These are phyloP conservation scores for Megaceryle maxima DNA, from an alignment of 2,113 vertebrate genomes.

Conservation along the genomic window DNA sequence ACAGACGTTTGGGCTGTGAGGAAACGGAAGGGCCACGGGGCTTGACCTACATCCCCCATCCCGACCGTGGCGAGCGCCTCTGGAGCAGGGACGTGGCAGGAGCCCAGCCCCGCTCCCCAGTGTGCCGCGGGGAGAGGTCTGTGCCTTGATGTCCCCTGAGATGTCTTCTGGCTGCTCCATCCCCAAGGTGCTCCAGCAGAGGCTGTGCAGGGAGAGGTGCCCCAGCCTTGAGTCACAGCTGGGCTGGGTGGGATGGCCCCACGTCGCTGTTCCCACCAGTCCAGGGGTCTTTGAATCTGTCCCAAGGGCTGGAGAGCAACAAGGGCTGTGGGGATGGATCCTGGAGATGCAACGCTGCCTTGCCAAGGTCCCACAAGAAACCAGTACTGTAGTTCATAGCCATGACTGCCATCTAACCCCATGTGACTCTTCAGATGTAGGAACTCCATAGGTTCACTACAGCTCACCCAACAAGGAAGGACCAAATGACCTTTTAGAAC, in stretches of 20 bases:
- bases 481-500: neutral
- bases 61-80: fast-evolving
- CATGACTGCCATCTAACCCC: neutral
- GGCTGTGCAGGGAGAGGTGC: neutral
- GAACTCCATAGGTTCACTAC: neutral
- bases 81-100: neutral
- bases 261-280: fast-evolving
- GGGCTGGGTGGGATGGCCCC: neutral
- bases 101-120: neutral
- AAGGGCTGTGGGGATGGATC: neutral
- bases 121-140: fast-evolving
- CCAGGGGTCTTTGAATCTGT: neutral
- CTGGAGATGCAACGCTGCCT: neutral
- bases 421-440: neutral
- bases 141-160: neutral
- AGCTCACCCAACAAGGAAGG: neutral
- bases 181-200: neutral
- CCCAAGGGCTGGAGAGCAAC: neutral
- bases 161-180: neutral
- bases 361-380: neutral
- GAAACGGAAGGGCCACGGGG: neutral
- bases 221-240: neutral
- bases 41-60: neutral
- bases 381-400: fast-evolving
- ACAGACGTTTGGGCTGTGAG: neutral